phyloP scores from a whole-genome alignment of 2,797 vertebrate species.

The Pipistrellus pipistrellus region DNA sequence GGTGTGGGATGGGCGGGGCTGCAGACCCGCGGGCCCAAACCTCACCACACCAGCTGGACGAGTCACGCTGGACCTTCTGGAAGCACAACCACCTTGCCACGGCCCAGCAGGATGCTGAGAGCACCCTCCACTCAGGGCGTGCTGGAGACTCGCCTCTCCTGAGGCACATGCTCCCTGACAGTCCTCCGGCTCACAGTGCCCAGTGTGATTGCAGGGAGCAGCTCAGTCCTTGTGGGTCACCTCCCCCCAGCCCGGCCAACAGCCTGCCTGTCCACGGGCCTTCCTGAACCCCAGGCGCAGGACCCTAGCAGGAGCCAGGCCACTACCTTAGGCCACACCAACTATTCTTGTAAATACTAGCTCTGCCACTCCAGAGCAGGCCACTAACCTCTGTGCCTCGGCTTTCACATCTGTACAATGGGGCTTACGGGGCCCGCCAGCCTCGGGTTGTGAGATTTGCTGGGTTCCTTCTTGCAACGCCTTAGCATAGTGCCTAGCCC shows the following conservation, averaged over 20 bases:
- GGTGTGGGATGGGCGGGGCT: background rate
- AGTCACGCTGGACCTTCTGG: background rate
- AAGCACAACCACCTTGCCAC: background rate
- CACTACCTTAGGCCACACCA: background rate
- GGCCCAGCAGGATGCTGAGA: background rate
- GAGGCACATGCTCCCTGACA: fast-evolving
- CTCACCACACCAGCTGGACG: fast-evolving
- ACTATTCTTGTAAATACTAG: background rate
- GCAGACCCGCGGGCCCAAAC: background rate
- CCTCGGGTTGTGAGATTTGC: background rate
- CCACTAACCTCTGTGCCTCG: background rate
- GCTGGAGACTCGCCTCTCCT: background rate
- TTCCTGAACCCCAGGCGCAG: background rate
- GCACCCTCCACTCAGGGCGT: background rate
- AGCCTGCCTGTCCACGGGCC: background rate
- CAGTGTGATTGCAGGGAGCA: no score
- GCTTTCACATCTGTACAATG: background rate
- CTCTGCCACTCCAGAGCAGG: background rate
- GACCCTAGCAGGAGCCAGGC: background rate
- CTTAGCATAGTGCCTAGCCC: background rate
- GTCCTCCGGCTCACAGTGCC: no score
- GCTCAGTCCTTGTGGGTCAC: background rate
- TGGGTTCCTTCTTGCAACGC: background rate
- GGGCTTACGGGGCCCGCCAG: background rate
- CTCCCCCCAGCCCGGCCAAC: background rate